phyloP scores from a whole-genome alignment of 1,140 invertebrate species.

The Cotesia typhae region DNA sequence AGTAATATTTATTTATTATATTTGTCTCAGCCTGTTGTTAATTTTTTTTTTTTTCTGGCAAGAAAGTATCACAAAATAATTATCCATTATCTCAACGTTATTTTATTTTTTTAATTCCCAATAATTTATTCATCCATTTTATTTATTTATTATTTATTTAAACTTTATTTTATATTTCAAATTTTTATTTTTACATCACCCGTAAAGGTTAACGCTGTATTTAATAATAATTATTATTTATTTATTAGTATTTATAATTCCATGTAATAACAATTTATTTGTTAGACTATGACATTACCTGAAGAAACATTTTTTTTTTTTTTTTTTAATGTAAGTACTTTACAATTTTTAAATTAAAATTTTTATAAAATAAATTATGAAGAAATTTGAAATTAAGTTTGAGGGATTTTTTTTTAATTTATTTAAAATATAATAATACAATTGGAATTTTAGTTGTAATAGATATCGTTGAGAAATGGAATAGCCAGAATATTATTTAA shows the following conservation, averaged over 20 bases:
- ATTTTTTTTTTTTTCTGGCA: constrained; percentile 66
- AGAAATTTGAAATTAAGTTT: too few species aligned
- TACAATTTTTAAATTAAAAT: not conserved
- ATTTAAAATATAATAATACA: not conserved
- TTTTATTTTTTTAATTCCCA: constrained; percentile 57
- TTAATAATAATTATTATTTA: not conserved
- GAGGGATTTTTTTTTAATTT: constrained; percentile 7
- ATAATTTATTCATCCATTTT: constrained; percentile 41
- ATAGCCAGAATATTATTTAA: constrained; percentile 33
- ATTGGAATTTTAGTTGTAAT: not conserved
- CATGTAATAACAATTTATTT: too few species aligned
- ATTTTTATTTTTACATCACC: not conserved
- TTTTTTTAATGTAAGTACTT: constrained; percentile 3
- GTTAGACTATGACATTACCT: too few species aligned
- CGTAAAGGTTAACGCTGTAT: not conserved
- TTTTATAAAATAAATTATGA: too few species aligned
- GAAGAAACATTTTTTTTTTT: not conserved
- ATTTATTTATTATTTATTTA: constrained; percentile 42
- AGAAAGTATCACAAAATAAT: constrained; percentile 68
- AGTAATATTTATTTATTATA: constrained; percentile 63
- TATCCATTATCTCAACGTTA: constrained; percentile 63
- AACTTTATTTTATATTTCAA: constrained; percentile 21
- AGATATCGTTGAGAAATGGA: constrained; percentile 41
- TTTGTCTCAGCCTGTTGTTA: constrained; percentile 60
- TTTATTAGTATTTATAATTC: too few species aligned